Evolutionary conservation across 2,888 invertebrate species (phyloP).

Genomic region (Zonitis immaculata): DNA sequence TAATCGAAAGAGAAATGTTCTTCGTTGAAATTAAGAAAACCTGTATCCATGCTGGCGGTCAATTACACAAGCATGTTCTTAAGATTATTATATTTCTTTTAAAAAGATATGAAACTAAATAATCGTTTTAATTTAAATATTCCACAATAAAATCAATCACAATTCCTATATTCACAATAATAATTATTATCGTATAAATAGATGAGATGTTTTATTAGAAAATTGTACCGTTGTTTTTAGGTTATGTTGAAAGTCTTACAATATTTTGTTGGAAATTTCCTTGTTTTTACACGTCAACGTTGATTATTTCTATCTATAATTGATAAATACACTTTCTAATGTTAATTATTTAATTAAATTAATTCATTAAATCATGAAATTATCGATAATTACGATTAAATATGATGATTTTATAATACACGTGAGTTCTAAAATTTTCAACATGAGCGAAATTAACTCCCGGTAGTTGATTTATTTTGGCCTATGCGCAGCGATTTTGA

Average conservation of each 20-base stretch:
- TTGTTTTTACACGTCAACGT: background rate
- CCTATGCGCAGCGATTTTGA: background rate
- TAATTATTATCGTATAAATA: too few species aligned
- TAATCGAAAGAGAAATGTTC: background rate
- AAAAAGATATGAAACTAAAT: background rate
- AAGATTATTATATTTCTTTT: too few species aligned
- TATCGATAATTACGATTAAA: background rate
- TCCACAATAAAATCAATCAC: background rate
- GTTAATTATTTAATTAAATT: background rate
- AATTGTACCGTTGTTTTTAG: background rate
- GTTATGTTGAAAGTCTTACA: background rate
- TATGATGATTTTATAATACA: background rate
- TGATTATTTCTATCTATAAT: background rate
- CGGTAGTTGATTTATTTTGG: background rate
- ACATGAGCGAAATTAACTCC: background rate
- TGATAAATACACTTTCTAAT: background rate
- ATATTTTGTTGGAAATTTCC: background rate
- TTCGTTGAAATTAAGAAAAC: background rate
- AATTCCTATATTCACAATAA: background rate
- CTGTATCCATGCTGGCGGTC: constrained; percentile 2
- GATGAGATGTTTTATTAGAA: background rate
- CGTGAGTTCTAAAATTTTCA: background rate
- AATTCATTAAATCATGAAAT: background rate
- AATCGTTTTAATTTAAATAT: background rate
- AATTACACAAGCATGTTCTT: background rate